A percentile compares a stretch with the other conserved stretches of the same genome.
These are phyloP conservation scores for sheep (Ovis aries) DNA, from an alignment of 2,113 vertebrate species.

Conservation along the genomic window DNA sequence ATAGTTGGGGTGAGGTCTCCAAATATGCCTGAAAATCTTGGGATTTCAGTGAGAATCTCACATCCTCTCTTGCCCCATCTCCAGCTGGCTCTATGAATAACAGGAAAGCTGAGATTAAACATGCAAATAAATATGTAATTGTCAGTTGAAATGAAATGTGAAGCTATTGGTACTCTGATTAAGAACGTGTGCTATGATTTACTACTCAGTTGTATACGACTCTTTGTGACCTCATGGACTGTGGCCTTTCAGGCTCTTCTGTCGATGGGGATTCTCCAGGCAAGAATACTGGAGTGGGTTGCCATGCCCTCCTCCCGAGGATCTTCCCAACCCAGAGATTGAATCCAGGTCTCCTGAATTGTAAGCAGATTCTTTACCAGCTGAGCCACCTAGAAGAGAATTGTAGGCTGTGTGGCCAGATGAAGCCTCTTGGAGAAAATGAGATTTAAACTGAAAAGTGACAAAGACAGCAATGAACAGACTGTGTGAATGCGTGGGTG, in stretches of 20 bases:
- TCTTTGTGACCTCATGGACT: neutral
- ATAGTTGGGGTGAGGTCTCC: neutral
- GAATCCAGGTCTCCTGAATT: neutral
- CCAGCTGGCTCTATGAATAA: neutral
- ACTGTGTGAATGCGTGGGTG: rapidly evolving
- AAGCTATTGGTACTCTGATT: neutral
- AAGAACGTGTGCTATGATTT: neutral
- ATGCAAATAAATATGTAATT: neutral
- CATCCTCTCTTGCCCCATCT: neutral
- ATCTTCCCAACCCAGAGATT: neutral
- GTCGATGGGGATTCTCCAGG: neutral
- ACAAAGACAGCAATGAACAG: neutral
- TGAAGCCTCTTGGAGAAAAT: neutral
- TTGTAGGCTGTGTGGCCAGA: neutral
- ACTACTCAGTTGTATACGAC: neutral
- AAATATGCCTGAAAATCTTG: neutral
- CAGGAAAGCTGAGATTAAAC: neutral
- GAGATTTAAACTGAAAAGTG: neutral
- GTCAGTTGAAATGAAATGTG: rapidly evolving
- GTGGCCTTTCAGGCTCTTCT: neutral
- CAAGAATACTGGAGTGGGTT: neutral
- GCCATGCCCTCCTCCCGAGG: neutral
- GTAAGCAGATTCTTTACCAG: neutral
- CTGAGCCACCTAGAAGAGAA: neutral
- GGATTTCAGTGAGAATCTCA: neutral